These are phyloP conservation scores for Neopipo cinnamomea DNA, from an alignment of 2,113 vertebrate genomes.

Conservation along the genomic window DNA sequence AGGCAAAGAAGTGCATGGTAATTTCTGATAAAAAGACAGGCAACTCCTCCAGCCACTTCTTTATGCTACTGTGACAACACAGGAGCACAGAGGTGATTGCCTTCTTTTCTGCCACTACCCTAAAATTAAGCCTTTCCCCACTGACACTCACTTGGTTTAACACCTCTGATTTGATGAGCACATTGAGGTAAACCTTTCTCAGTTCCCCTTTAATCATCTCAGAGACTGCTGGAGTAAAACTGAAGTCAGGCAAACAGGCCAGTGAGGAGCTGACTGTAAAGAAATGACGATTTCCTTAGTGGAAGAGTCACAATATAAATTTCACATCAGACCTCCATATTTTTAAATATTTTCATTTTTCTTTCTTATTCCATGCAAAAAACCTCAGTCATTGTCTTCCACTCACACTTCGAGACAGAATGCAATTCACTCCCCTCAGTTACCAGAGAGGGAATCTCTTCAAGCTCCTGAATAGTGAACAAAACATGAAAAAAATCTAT, in stretches of 20 bases:
- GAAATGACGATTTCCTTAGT: background rate
- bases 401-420: background rate
- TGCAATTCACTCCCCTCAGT: background rate
- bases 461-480: background rate
- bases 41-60: background rate
- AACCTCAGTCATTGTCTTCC: background rate
- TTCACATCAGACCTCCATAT: background rate
- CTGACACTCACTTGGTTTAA: conserved; percentile 82
- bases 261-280: conserved; percentile 81
- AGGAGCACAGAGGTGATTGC: background rate
- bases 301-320: background rate
- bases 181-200: conserved; percentile 85
- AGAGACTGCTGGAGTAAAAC: conserved; percentile 76
- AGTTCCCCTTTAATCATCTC: conserved; percentile 84
- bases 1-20: background rate
- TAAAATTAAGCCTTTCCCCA: conserved; percentile 24
- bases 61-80: background rate
- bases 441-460: background rate
- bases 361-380: background rate
- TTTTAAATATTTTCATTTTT: background rate
- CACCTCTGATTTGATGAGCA: conserved; percentile 85
- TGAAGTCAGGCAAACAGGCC: conserved; percentile 82
- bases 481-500: background rate
- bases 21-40: conserved; percentile 27
- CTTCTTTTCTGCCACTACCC: background rate